Evolutionary conservation across 2,888 invertebrate species (phyloP).

Genomic region (Caenorhabditis sp.): DNA sequence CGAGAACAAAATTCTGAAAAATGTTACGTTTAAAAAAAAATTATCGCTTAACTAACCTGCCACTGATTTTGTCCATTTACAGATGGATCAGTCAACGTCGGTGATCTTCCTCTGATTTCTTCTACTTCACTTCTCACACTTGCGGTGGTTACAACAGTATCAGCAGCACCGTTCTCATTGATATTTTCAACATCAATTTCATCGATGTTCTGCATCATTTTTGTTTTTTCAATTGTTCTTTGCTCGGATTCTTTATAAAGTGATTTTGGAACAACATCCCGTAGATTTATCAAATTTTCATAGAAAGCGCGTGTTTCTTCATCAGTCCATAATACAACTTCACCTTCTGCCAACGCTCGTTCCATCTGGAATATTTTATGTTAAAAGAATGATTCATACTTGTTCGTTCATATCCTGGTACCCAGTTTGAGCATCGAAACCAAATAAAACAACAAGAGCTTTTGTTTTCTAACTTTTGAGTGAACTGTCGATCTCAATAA

Average conservation of each 20-base stretch:
- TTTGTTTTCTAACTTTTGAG: too few species aligned
- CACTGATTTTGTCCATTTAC: conserved; percentile 2
- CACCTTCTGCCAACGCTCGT: conserved; percentile 56
- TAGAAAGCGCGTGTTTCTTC: conserved; percentile 62
- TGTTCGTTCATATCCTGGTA: too few species aligned
- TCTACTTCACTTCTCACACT: not conserved
- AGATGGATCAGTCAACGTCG: not conserved
- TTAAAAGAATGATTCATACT: too few species aligned
- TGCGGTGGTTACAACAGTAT: not conserved
- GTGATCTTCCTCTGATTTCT: not conserved
- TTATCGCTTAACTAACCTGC: conserved; percentile 7
- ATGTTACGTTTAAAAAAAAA: too few species aligned
- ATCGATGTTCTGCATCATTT: conserved; percentile 40
- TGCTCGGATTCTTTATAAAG: conserved; percentile 51
- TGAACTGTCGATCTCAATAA: too few species aligned
- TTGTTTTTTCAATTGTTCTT: conserved; percentile 30
- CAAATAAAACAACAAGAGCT: too few species aligned
- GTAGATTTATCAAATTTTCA: conserved; percentile 51
- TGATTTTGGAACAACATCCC: conserved; percentile 47
- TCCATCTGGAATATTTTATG: conserved; percentile 42
- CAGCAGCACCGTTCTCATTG: conserved; percentile 20
- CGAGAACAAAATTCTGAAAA: conserved; percentile 51
- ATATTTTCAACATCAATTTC: conserved; percentile 48
- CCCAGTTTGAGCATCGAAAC: too few species aligned
- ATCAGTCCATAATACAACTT: conserved; percentile 60